These are phyloP conservation scores for Porites divaricata DNA, from an alignment of 92 coral and sea anemone genomes.

Conservation along the genomic window DNA sequence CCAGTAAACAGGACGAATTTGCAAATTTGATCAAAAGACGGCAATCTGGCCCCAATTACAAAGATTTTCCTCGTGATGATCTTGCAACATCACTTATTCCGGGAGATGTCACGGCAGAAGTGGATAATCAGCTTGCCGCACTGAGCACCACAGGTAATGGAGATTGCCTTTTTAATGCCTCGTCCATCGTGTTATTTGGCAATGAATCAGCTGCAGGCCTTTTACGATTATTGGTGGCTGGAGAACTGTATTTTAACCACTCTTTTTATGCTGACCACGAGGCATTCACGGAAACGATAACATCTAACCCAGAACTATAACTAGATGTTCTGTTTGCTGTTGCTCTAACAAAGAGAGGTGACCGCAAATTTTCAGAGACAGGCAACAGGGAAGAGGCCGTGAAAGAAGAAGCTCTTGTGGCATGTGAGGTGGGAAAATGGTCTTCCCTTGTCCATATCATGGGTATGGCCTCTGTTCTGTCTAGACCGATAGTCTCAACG, in stretches of 20 bases:
- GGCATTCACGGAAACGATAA: conserved; percentile 10
- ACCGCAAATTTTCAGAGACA: conserved; percentile 19
- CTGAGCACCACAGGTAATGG: conserved; percentile 1
- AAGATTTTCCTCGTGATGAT: neutral
- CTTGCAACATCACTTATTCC: conserved; percentile 1
- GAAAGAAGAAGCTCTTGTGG: conserved; percentile 53
- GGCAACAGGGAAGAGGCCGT: conserved; percentile 41
- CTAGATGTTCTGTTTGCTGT: conserved; percentile 20
- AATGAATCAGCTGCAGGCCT: conserved; percentile 3
- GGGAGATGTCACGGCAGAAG: neutral
- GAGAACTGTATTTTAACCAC: conserved; percentile 32
- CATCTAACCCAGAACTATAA: neutral
- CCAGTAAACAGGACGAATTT: neutral
- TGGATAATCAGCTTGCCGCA: conserved; percentile 9
- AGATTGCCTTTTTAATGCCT: conserved; percentile 13
- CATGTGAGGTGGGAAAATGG: conserved; percentile 48
- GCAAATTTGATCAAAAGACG: neutral
- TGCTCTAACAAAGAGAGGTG: conserved; percentile 33
- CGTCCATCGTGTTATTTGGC: conserved; percentile 29
- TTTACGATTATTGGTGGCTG: conserved; percentile 37
- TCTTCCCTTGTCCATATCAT: conserved; percentile 57
- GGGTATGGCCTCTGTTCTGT: conserved; percentile 61
- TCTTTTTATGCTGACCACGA: conserved; percentile 35
- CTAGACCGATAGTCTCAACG: conserved; percentile 51
- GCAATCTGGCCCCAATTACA: neutral